phyloP scores from a whole-genome alignment of 2,888 invertebrate species.

The Ellobium chinense region DNA sequence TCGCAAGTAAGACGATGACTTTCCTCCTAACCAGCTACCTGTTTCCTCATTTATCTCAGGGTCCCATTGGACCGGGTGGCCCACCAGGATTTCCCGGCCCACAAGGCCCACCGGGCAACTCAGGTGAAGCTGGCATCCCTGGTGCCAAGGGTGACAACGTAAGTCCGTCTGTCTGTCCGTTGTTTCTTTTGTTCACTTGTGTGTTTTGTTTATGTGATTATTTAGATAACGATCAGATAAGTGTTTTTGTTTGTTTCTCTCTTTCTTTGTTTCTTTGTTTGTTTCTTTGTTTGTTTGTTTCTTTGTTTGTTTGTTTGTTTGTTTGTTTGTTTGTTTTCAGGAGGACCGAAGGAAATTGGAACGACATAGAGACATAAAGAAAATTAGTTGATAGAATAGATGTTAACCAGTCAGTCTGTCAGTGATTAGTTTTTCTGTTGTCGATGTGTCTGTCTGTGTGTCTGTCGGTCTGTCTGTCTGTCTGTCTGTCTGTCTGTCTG shows the following conservation, averaged over 20 bases:
- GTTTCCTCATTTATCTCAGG: constrained; percentile 82
- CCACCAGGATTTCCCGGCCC: constrained; percentile 68
- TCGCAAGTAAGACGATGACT: no score
- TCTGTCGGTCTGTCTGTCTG: constrained; percentile 55
- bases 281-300: no score
- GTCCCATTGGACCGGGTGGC: constrained; percentile 82
- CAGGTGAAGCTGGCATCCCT: constrained; percentile 51
- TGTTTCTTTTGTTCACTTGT: no score
- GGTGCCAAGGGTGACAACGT: constrained; percentile 59
- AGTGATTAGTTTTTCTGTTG: no score
- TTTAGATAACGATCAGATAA: not conserved
- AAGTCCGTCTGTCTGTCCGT: constrained; percentile 44
- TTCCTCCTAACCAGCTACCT: no score
- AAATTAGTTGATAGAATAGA: no score
- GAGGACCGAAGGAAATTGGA: no score
- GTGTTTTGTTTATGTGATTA: not conserved
- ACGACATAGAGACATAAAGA: no score
- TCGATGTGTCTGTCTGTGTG: no score
- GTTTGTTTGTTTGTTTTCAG: no score
- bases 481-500: not conserved
- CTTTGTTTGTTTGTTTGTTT: no score
- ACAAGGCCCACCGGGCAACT: constrained; percentile 58
- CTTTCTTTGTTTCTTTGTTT: not conserved
- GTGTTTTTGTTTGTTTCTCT: not conserved
- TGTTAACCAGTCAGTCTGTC: no score